phyloP scores from a whole-genome alignment of 2,888 invertebrate genomes.

The Eupithecia tripunctaria region DNA sequence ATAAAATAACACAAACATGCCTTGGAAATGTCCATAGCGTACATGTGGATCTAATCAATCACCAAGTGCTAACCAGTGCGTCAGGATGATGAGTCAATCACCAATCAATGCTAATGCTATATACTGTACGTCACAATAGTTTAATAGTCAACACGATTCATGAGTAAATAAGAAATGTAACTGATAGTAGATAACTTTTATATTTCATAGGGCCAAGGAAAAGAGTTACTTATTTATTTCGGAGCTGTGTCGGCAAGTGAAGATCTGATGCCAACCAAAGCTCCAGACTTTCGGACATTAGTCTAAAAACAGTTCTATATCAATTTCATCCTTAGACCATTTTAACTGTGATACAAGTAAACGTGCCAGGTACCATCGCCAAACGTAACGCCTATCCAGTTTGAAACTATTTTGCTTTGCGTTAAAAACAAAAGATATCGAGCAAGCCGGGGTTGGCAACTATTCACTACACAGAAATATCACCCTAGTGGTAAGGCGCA shows the following conservation, averaged over 20 bases:
- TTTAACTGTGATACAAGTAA: background rate
- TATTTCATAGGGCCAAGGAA: background rate
- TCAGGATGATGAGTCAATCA: slow-evolving; percentile 22
- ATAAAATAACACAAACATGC: background rate
- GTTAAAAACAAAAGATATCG: too few relatives aligned
- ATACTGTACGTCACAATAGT: background rate
- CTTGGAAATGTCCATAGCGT: slow-evolving; percentile 7
- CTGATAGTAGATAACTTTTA: background rate
- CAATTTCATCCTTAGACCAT: background rate
- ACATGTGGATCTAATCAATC: slow-evolving; percentile 22
- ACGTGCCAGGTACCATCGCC: too few relatives aligned
- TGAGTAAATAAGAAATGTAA: background rate
- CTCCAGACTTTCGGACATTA: background rate
- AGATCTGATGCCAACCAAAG: background rate
- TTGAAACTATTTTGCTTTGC: too few relatives aligned
- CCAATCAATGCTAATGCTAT: too few relatives aligned
- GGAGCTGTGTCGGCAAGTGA: background rate
- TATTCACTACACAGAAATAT: too few relatives aligned
- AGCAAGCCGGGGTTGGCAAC: too few relatives aligned
- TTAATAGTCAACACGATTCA: background rate
- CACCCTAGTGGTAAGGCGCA: too few relatives aligned
- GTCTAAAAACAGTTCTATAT: background rate
- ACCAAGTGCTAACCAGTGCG: slow-evolving; percentile 21
- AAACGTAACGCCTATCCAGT: too few relatives aligned
- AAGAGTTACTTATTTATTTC: background rate